Evolutionary conservation across 2,888 invertebrate genomes (phyloP), one percentile per base, ranked within the genome.

Genomic region (Drosophila koepferae): DNA sequence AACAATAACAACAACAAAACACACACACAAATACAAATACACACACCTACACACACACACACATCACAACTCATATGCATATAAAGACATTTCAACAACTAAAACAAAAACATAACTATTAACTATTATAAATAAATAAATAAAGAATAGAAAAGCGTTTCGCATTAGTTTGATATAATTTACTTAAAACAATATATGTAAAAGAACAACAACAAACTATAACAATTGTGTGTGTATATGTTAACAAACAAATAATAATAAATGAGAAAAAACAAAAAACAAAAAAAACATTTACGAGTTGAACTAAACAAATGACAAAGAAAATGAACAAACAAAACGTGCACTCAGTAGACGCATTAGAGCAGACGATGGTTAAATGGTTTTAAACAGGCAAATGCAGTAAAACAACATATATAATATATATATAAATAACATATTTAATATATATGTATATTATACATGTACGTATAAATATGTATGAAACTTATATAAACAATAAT

Each of bases 401-500:
- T 34, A 67, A 51, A 63, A 46, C 23, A 59, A 41, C 28, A 55
- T 20, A 53, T 53, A 53, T 34, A 34, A 34, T 51, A 51, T 36
- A 51, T 86, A 82, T 72, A 72, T 49, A 80, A 82, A 84, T 76
- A 81, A 63, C 72, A 64, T 55, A 64, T 62, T 28, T 28, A 28
- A 63, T 63, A 77, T 73, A 82, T 77, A 31, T 34, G 34, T 34
- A 49, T 34, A 49, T 49, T 61, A 62, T 59, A 73, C 67, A 83
- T 79, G 63, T 58, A 44, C 48, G 54, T 72, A 75, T 80, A 89
- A 78, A 79, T 81, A 86, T 90, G 89, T 87, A 91, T 86, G 77
- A 84, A 91, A 82, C 89, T 88, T 90, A 92, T 90, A 90, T 91
- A 91, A 91, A 91, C 89, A 90, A 91, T 91, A 90, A 91, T 89